Base-by-base conservation (phyloP, 2,888 invertebrate genomes). In the Monoplex corrugatus region DNA sequence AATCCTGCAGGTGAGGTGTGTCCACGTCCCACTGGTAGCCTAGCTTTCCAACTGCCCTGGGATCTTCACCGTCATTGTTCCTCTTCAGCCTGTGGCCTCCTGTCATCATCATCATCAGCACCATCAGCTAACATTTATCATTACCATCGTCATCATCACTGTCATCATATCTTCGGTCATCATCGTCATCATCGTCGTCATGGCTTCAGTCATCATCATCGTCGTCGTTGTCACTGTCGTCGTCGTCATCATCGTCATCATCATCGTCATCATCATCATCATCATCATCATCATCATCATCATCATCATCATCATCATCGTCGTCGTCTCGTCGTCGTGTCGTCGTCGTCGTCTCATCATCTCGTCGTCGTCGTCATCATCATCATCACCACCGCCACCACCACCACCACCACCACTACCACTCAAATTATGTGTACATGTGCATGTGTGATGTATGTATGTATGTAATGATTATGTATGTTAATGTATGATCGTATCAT, bases 1-100 rank as follows among this genome's bases (percentile, higher is more conserved):
- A 1, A 19, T 84, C 50, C 23, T 84, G 16, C 45, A 57, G 16
- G 19, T 10, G 5, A 1, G 84, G 84, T 1, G 50, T 35, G 57
- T 38, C 84, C 50, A 84, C 38, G 3, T 44, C 16, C 84, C 84
- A 84, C 57, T 84, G 84, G 57, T 84, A 44, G 50, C 80, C 57
- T 35, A 57, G 57, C 1, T 23, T 50, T 2, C 38, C 84, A 35
- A 35, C 57, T 44, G 84, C 50, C 84, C 19, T 45, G 84, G 50
- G 84, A 13, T 83, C 45, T 32, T 84, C 45, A 35, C 5, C 84
- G 38, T 57, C 84, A 57, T 57, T 16, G 32, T 45, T 50, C 35
- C 16, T 50, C 50, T 19, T 50, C 57, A 84, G 32, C n/a, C 35
- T 35, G 57, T 32, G 6, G 19, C 44, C 84, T 0, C 84, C 84